A percentile compares a stretch with the other conserved stretches of the same genome.
phyloP scores from a whole-genome alignment of 2,888 invertebrate species.

The Megaustenia siamemsis region DNA sequence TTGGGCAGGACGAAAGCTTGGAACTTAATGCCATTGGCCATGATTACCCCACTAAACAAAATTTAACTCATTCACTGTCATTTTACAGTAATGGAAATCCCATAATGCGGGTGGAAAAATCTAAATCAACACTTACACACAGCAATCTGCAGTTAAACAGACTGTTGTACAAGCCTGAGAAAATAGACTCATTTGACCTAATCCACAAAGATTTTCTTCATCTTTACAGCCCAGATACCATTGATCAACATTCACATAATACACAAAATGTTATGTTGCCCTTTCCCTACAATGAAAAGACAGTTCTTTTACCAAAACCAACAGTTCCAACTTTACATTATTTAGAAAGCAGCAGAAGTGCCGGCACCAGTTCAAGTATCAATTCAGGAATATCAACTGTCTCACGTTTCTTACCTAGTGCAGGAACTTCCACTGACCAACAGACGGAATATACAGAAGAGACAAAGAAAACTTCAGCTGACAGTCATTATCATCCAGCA shows the following conservation, averaged over 20 bases:
- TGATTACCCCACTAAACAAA: conserved; percentile 42
- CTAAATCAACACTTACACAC: conserved; percentile 45
- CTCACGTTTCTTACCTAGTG: not conserved
- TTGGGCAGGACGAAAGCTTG: conserved; percentile 55
- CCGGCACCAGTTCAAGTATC: conserved; percentile 5
- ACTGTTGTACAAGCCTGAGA: not conserved
- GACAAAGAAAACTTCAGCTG: not conserved
- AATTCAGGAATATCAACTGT: not conserved
- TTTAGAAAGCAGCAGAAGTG: conserved; percentile 59
- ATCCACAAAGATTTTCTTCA: not conserved
- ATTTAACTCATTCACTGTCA: conserved; percentile 49
- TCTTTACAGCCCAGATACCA: not conserved
- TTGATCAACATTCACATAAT: not conserved
- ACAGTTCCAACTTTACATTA: conserved; percentile 68
- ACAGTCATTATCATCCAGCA: not conserved
- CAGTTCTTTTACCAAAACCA: conserved; percentile 65
- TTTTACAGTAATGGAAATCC: conserved; percentile 20
- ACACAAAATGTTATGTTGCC: not conserved
- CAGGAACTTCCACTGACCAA: not conserved
- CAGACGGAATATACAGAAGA: not conserved
- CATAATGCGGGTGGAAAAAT: conserved; percentile 48
- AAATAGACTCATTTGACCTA: not conserved
- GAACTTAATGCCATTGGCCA: conserved; percentile 45
- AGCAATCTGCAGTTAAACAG: not conserved
- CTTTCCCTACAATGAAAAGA: conserved; percentile 1